A percentile compares a stretch with the other conserved stretches of the same genome.
Conservation (phyloP, 2,888 invertebrate genomes). For the Troides helena region DNA sequence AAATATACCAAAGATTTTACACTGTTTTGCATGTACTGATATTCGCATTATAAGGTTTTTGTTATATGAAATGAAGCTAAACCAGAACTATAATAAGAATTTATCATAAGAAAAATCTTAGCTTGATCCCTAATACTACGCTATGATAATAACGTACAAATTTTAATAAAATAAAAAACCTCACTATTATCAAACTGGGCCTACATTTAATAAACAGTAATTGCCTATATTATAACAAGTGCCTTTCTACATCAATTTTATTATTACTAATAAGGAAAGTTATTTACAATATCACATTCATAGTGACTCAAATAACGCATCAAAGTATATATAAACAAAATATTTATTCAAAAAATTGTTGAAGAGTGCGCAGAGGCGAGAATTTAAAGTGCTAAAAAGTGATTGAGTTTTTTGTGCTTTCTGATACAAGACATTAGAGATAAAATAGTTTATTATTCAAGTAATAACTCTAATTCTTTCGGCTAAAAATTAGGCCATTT, state of each 20-base stretch:
- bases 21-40: too few species aligned
- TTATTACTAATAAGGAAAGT: conserved; percentile 19
- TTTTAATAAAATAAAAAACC: conserved; percentile 31
- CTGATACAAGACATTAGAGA: background rate
- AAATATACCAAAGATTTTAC: too few species aligned
- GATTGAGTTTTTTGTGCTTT: background rate
- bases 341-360: background rate
- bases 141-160: conserved; percentile 1
- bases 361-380: background rate
- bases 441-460: background rate
- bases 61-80: too few species aligned
- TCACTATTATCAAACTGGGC: conserved; percentile 39
- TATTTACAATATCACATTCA: conserved; percentile 44
- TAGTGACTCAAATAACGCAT: conserved; percentile 33
- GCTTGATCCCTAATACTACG: conserved; percentile 3
- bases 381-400: background rate
- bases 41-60: too few species aligned
- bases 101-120: background rate
- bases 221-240: conserved; percentile 26
- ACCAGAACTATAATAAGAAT: background rate
- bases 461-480: background rate
- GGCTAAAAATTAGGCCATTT: background rate
- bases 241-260: conserved; percentile 31
- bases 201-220: conserved; percentile 22
- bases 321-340: background rate